Conservation (phyloP, 1,140 invertebrate genomes). For the Hypothenemus hampei region DNA sequence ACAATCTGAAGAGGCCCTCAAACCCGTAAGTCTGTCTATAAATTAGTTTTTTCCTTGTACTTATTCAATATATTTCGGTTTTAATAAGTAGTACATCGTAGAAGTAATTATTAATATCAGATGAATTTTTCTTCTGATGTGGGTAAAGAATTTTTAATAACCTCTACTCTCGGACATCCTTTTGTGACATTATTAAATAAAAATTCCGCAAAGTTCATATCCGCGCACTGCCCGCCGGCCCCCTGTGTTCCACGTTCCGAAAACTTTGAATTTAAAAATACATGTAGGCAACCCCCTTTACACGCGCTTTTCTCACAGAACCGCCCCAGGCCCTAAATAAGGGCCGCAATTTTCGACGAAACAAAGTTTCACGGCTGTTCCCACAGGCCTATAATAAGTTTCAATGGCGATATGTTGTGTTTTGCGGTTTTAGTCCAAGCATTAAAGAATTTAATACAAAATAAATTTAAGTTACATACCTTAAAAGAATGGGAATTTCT, state of each 20-base stretch:
- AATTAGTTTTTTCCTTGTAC: no score
- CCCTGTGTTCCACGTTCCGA: neutral
- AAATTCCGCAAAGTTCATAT: conserved; percentile 12
- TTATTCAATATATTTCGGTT: no score
- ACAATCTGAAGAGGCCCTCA: no score
- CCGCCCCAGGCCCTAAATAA: conserved; percentile 5
- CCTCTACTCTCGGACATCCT: no score
- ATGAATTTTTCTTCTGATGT: no score
- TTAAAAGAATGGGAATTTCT: no score
- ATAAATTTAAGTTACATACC: no score
- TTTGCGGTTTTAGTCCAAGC: conserved; percentile 1
- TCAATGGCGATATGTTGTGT: conserved; percentile 46
- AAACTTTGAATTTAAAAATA: conserved; percentile 28
- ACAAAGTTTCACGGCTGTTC: conserved; percentile 31
- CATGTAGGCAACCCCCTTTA: conserved; percentile 15
- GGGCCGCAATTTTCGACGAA: conserved; percentile 28
- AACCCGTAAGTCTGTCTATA: no score
- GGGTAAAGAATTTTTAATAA: neutral
- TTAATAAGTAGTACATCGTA: no score
- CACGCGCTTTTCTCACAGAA: conserved; percentile 11
- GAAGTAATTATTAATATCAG: no score
- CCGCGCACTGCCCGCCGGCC: no score
- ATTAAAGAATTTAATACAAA: neutral
- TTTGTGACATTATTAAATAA: conserved; percentile 15
- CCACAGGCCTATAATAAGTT: conserved; percentile 46